Evolutionary conservation across 1,140 invertebrate species (phyloP).

Genomic region (Hylaeus volcanicus): DNA sequence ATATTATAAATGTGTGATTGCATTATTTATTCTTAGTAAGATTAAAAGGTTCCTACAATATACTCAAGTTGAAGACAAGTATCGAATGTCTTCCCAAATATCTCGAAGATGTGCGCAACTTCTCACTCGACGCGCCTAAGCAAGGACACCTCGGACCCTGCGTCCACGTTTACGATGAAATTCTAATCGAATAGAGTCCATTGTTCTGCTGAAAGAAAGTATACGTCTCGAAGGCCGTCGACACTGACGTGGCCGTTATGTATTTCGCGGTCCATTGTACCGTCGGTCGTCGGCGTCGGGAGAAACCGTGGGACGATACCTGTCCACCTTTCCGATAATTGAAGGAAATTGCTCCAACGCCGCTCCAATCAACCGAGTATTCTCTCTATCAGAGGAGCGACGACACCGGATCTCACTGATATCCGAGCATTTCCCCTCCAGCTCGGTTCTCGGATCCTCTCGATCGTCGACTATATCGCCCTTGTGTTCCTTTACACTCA

Average conservation of each 20-base stretch:
- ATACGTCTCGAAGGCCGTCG: slow-evolving; percentile 8
- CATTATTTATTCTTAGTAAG: no score
- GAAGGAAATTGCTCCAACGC: slow-evolving; percentile 72
- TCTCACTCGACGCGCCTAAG: neutral
- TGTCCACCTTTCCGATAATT: slow-evolving; percentile 68
- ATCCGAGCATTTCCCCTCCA: slow-evolving; percentile 31
- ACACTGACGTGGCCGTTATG: slow-evolving; percentile 21
- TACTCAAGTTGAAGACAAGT: no score
- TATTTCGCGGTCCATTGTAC: slow-evolving; percentile 68
- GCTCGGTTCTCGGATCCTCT: neutral
- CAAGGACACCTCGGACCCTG: neutral
- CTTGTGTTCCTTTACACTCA: slow-evolving; percentile 49
- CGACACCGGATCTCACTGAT: slow-evolving; percentile 27
- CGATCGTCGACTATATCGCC: neutral
- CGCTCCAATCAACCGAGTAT: slow-evolving; percentile 71
- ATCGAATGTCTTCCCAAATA: neutral
- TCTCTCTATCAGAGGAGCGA: slow-evolving; percentile 45
- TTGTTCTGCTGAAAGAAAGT: slow-evolving; percentile 31
- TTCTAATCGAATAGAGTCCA: neutral
- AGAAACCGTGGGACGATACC: slow-evolving; percentile 33
- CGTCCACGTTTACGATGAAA: slow-evolving; percentile 25
- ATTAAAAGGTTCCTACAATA: no score
- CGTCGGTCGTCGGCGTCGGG: neutral
- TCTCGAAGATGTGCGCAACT: neutral
- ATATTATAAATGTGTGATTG: no score